Base-by-base conservation (phyloP, 2,113 vertebrate genomes). In the Elaphurus davidianus region DNA sequence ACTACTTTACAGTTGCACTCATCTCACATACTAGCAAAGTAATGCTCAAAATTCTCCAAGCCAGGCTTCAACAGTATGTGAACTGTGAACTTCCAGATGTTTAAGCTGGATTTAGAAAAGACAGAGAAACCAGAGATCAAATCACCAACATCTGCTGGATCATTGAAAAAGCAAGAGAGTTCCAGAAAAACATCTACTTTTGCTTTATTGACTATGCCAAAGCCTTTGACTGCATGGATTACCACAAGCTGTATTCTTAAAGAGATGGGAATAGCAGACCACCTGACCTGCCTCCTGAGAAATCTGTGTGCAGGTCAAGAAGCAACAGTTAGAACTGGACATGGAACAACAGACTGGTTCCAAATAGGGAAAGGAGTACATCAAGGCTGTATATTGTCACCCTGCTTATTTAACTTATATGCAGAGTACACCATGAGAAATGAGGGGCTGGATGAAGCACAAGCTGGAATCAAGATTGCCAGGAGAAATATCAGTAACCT, bases 391-490 rank as follows among this genome's bases (percentile, higher is more conserved):
- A 36, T n/a, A 36, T 67, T 36, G 64, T 36, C 17, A 21, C 4
- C 17, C 33, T 67, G 33, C 17, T 67, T 36, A 67, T 67, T 67
- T 67, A 67, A 21, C 17, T 67, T 67, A 10, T 67, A 67, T 67
- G 8, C 33, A 67, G 64, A 21, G 33, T 67, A 36, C 8, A 67
- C 36, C 64, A 67, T 36, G 17, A 10, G 17, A 67, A 67, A 67
- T 67, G 17, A 0, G 0, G 17, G 4, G 17, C 17, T 67, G 33
- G 33, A 67, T 10, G 64, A 67, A 36, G 33, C 64, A 67, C 33
- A 67, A 67, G 2, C 17, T 67, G 33, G 17, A 21, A 67, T 36
- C 64, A 36, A 67, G 64, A 36, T 36, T n/a, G 8, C 33, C 1
- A 0, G 33, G 64, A 67, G 64, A 67, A 67, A 36, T 67, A 67